These are phyloP conservation scores for Oscheius sp. DNA, from an alignment of 2,888 invertebrate genomes.

Conservation along the genomic window DNA sequence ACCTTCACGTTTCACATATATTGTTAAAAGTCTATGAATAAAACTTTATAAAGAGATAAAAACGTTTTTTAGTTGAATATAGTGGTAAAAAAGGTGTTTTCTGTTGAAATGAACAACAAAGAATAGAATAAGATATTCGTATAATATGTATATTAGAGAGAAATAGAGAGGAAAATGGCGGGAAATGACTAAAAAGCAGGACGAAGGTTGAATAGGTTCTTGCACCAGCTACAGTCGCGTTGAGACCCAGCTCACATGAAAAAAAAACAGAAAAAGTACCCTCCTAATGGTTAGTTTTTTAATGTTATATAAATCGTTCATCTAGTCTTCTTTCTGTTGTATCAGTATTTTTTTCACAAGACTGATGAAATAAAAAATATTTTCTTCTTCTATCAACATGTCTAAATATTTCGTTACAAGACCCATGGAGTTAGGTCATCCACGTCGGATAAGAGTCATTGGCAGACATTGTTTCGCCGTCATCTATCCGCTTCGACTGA, in stretches of 20 bases:
- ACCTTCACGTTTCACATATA: no score
- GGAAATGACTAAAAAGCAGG: not conserved
- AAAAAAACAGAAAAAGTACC: constrained; percentile 3
- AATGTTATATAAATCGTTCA: no score
- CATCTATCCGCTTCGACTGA: not conserved
- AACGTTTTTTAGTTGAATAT: no score
- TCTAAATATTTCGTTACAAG: not conserved
- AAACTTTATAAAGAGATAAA: no score
- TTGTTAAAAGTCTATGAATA: no score
- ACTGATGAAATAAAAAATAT: constrained; percentile 6
- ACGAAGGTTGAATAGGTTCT: no score
- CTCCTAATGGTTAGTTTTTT: no score
- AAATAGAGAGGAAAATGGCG: not conserved
- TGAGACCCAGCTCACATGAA: not conserved
- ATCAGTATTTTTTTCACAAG: no score
- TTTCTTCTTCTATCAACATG: not conserved
- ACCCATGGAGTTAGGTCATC: not conserved
- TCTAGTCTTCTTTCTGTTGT: no score
- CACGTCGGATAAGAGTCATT: not conserved
- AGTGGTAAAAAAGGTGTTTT: not conserved
- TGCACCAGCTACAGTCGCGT: no score
- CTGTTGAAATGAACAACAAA: not conserved
- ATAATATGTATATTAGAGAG: no score
- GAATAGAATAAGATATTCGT: not conserved
- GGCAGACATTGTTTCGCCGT: not conserved